phyloP scores from a whole-genome alignment of 2,888 invertebrate species.

The Aelia acuminata region DNA sequence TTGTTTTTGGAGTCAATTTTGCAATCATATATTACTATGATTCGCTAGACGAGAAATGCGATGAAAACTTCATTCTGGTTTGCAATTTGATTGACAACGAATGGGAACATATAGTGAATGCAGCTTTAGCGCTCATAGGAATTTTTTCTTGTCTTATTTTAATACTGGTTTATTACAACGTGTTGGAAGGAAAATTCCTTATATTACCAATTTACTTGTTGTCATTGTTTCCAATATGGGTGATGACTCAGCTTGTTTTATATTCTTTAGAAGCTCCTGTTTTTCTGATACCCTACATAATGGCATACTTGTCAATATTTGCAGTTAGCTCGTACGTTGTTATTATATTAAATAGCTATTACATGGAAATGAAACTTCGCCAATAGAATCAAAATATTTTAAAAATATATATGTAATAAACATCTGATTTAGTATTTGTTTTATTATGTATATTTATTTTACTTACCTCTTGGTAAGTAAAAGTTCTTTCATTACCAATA shows the following conservation, averaged over 20 bases:
- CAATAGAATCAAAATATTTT: too few relatives aligned
- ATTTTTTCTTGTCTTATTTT: background rate
- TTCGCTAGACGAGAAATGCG: background rate
- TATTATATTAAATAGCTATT: background rate
- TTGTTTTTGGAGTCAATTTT: background rate
- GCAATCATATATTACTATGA: background rate
- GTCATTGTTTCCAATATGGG: conserved; percentile 1
- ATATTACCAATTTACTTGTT: background rate
- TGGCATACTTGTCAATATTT: background rate
- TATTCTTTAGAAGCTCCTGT: background rate
- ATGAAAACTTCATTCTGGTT: background rate
- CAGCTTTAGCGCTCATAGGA: background rate
- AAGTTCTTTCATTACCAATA: too few relatives aligned
- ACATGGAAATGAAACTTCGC: background rate
- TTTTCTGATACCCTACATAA: background rate
- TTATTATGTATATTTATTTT: too few relatives aligned
- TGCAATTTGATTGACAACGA: background rate
- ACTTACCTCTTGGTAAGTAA: too few relatives aligned
- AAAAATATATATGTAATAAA: too few relatives aligned
- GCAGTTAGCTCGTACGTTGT: background rate
- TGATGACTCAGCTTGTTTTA: background rate
- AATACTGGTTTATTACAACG: background rate
- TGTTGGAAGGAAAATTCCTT: background rate
- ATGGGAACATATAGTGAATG: background rate
- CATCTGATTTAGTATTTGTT: too few relatives aligned